Base-by-base conservation (phyloP, 35 echinoderm and acorn worm genomes). In the Heliocidaris tuberculata region DNA sequence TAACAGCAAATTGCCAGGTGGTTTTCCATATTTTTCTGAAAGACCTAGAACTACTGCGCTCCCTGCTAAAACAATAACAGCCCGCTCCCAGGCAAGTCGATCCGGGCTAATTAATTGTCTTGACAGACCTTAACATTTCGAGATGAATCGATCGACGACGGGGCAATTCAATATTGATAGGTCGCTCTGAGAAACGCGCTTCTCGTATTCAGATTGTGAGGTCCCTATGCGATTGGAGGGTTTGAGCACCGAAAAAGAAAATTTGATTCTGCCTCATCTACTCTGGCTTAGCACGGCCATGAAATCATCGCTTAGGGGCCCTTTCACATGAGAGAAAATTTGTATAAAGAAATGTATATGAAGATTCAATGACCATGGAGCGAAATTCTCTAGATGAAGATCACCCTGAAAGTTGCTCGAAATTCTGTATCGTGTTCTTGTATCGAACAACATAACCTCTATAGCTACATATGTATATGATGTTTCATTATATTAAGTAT, bases 81-180 rank as follows among this genome's bases (percentile, higher is more conserved):
- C 65, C 27, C 4, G 65, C 65, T 78, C 65, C 65, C 65, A 78
- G 65, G 65, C 21, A 78, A 78, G 65, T 78, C 65, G 65, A 78
- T 78, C 65, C 19, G 65, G 65, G 65, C 65, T 78, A 78, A 78
- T 78, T 78, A 78, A 78, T 78, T 78, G 65, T 78, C 65, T 78
- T 78, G 65, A 78, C 65, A 78, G 65, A 3, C 65, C 65, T 78
- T 6, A n/a, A 78, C 65, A n/a, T 78, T 78, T 78, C 65, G 7
- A 78, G 65, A 78, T 7, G 27, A 78, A 78, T 78, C 65, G 65
- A 78, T 78, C 7, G 65, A 24, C 7, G 65, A 24, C 65, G 27
- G 65, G 65, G 65, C 65, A 78, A 78, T 78, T 78, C 65, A 78
- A n/a, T 78, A 78, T 78, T 78, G 65, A 78, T n/a, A 78, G 65